These are phyloP conservation scores for Psittacula cyanocephala DNA, from an alignment of 2,113 vertebrate species.

Conservation along the genomic window DNA sequence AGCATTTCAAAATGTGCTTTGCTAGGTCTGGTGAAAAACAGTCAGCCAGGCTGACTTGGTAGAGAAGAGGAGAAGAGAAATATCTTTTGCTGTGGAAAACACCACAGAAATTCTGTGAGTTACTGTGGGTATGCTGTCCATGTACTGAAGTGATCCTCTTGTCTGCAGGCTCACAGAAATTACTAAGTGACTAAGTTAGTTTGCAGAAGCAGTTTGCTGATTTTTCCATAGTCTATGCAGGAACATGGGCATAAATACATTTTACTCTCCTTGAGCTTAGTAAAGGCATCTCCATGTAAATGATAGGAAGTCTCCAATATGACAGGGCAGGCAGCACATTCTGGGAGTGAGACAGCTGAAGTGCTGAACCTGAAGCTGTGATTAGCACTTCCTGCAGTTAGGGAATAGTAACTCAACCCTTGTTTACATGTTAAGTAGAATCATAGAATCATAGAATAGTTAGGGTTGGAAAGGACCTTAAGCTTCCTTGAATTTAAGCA, in stretches of 20 bases:
- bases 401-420: background rate
- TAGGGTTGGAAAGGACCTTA: background rate
- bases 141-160: background rate
- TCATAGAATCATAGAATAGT: background rate
- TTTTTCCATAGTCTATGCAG: background rate
- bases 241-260: background rate
- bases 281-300: background rate
- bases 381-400: background rate
- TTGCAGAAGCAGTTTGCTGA: background rate
- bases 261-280: background rate
- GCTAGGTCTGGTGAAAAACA: background rate
- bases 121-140: background rate
- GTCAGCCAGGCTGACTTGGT: background rate
- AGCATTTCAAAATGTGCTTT: background rate
- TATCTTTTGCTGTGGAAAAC: background rate
- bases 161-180: background rate
- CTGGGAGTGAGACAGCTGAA: background rate
- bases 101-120: background rate
- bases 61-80: background rate
- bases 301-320: background rate
- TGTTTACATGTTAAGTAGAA: background rate
- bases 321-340: background rate
- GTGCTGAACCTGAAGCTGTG: background rate
- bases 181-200: background rate
- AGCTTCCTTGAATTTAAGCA: background rate